These are phyloP conservation scores for Plemyria rubiginata DNA, from an alignment of 2,888 invertebrate species.

Conservation along the genomic window DNA sequence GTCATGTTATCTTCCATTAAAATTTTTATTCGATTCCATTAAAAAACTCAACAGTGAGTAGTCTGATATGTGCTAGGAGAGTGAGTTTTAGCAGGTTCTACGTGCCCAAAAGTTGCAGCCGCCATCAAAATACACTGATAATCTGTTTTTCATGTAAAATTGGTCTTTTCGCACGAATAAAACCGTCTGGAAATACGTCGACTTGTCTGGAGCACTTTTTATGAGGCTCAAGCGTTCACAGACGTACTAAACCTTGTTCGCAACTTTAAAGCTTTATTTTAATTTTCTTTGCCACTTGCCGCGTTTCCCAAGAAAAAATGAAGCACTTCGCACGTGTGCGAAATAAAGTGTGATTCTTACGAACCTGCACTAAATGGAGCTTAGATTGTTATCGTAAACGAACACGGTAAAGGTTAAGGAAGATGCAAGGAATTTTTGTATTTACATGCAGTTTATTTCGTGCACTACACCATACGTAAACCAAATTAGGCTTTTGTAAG, in stretches of 20 bases:
- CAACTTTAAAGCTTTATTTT: constrained; percentile 80
- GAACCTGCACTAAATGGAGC: constrained; percentile 49
- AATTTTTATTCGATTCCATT: no score
- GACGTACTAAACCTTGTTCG: constrained; percentile 74
- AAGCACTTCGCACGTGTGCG: constrained; percentile 67
- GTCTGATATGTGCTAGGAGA: no score
- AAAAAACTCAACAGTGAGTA: no score
- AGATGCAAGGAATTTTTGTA: constrained; percentile 3
- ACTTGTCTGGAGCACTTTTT: constrained; percentile 70
- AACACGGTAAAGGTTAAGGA: constrained; percentile 11
- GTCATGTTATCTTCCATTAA: no score
- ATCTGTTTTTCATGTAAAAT: not conserved
- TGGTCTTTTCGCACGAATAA: constrained; percentile 51
- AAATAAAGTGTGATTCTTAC: constrained; percentile 68
- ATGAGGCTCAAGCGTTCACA: constrained; percentile 60
- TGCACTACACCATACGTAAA: not conserved
- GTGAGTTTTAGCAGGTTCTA: no score
- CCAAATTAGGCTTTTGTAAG: not conserved
- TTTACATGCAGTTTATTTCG: constrained; percentile 1
- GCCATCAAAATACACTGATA: not conserved
- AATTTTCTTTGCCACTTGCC: constrained; percentile 71
- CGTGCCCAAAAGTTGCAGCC: not conserved
- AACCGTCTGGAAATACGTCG: constrained; percentile 70
- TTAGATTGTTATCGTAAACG: constrained; percentile 47
- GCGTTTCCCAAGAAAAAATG: constrained; percentile 61